Conservation (phyloP, 92 coral and sea anemone species). For the Epizoanthus fatuus region DNA sequence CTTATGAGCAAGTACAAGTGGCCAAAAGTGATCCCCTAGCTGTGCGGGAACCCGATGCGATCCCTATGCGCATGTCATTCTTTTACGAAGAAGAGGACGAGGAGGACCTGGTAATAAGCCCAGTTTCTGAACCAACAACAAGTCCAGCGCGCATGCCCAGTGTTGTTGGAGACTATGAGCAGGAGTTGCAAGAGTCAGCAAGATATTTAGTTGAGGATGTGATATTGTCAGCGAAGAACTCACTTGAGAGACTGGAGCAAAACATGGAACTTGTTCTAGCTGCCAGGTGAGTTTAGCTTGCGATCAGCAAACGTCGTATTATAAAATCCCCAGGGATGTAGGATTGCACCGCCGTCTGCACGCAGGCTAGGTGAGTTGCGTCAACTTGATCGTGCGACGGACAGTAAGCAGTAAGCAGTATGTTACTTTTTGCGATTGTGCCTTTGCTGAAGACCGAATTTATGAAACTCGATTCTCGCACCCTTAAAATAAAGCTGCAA, state of each 20-base stretch:
- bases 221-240: slow-evolving; percentile 61
- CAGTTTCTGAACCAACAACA: slow-evolving; percentile 11
- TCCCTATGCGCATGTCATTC: slow-evolving; percentile 31
- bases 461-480: too few relatives aligned
- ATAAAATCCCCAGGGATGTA: neutral
- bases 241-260: slow-evolving; percentile 47
- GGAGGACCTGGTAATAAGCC: neutral
- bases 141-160: slow-evolving; percentile 37
- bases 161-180: slow-evolving; percentile 20
- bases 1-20: slow-evolving; percentile 26
- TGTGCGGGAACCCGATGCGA: slow-evolving; percentile 11
- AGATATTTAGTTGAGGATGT: slow-evolving; percentile 62
- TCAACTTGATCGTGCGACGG: too few relatives aligned
- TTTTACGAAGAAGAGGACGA: slow-evolving; percentile 29
- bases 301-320: neutral
- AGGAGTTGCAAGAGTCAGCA: slow-evolving; percentile 57
- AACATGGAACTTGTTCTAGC: slow-evolving; percentile 25
- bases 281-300: slow-evolving; percentile 10
- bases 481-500: too few relatives aligned
- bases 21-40: slow-evolving; percentile 38
- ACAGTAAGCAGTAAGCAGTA: too few relatives aligned
- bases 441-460: too few relatives aligned
- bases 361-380: neutral
- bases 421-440: too few relatives aligned
- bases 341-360: neutral